Evolutionary conservation across 1,140 invertebrate genomes (phyloP).

Genomic region (Hesperophylax magnus): DNA sequence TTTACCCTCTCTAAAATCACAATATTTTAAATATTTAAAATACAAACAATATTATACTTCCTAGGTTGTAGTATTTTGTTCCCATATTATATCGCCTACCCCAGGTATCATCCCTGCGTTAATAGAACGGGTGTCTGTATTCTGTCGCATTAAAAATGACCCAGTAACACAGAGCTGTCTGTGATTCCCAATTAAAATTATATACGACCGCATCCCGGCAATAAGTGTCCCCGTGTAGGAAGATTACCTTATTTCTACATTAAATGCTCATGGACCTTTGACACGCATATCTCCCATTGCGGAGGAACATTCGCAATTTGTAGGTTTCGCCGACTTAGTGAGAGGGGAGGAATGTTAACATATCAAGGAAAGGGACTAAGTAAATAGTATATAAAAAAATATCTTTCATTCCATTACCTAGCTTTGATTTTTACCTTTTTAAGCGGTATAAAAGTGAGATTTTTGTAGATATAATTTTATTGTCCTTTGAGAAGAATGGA

Average conservation of each 20-base stretch:
- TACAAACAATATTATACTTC: too few relatives aligned
- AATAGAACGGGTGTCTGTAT: conserved; percentile 18
- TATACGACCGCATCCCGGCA: conserved; percentile 31
- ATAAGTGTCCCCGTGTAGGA: conserved; percentile 43
- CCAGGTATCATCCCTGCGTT: neutral
- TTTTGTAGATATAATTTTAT: too few relatives aligned
- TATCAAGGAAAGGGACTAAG: too few relatives aligned
- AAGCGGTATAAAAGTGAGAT: too few relatives aligned
- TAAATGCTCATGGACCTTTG: conserved; percentile 44
- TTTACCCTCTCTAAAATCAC: too few relatives aligned
- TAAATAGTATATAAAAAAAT: too few relatives aligned
- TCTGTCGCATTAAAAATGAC: conserved; percentile 39
- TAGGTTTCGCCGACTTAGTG: neutral
- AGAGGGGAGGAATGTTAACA: neutral
- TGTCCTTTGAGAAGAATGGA: too few relatives aligned
- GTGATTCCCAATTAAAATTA: conserved; percentile 30
- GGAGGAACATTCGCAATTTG: conserved; percentile 5
- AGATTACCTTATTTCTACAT: conserved; percentile 54
- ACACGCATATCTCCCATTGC: conserved; percentile 43
- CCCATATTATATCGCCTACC: neutral
- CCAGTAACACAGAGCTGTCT: conserved; percentile 54
- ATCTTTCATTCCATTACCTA: too few relatives aligned
- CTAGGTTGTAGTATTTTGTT: too few relatives aligned
- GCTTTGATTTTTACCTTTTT: too few relatives aligned
- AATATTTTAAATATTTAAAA: too few relatives aligned